Evolutionary conservation across 2,888 invertebrate genomes (phyloP), one percentile per base, ranked within the genome.

Genomic region (Papilio gigon): DNA sequence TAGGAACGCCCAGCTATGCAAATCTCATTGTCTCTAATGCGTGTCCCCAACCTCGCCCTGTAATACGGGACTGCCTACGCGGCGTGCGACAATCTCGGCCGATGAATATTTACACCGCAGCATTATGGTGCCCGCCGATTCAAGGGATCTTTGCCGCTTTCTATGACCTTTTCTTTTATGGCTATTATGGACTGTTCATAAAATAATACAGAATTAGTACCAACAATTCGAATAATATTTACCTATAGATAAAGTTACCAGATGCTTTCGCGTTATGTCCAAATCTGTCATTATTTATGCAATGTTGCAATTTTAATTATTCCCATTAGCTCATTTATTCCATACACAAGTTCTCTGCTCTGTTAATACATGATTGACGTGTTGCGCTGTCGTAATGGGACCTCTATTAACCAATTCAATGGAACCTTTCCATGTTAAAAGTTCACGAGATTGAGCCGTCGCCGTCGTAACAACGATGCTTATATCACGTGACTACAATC

Each of bases 1-100:
- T 85, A 82, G 87, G 77, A 82, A 86, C 90, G 90, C 90, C 90
- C 87, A 77, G 80, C 79, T 87, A 90, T 91, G 90, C 87, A 87
- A 90, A 92, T 90, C 82, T 84, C 88, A 89, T 91, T 89, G 90
- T 92, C 86, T 88, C 84, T 88, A 86, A 89, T 88, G 87, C 86
- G 82, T 83, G 85, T 78, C 80, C 76, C 82, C 56, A 77, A 80
- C 84, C 84, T 84, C 86, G 84, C 86, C 85, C 86, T 79, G 81
- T 80, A 81, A 78, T 76, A 77, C 79, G 79, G 77, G 73, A 79
- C 80, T 80, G 84, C 89, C 88, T 87, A 89, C 89, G 87, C 88
- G 81, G 74, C 78, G 76, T 76, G 78, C 78, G 81, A 84, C 84
- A 84, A 85, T 86, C 83, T 83, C 79, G 78, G 73, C 77, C 84